These are phyloP conservation scores for Danionella dracula DNA, from an alignment of 2,797 vertebrate genomes.

Conservation along the genomic window DNA sequence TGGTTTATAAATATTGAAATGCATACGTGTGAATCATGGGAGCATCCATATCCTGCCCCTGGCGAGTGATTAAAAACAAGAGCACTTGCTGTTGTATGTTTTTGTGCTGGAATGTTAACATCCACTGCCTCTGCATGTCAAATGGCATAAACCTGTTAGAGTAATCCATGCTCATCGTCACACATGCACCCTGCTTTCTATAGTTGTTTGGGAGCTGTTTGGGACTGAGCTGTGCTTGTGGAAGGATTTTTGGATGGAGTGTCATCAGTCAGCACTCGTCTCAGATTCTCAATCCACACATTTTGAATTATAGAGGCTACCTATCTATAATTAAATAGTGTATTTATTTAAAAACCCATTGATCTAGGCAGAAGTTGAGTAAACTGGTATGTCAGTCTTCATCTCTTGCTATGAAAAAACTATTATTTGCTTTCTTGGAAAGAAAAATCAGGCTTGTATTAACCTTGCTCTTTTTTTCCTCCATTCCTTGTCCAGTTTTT, in stretches of 20 bases:
- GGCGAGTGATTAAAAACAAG: constrained; percentile 1
- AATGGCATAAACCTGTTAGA: constrained; percentile 15
- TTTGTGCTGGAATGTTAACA: constrained; percentile 1
- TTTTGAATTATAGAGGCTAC: background rate
- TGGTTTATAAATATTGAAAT: background rate
- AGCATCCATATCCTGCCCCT: background rate
- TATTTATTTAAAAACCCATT: background rate
- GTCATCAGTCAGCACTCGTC: background rate
- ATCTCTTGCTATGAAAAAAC: no score
- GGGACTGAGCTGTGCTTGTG: background rate
- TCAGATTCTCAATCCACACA: background rate
- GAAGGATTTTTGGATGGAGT: background rate
- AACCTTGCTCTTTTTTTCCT: no score
- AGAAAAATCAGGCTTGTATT: no score
- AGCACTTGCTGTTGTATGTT: background rate
- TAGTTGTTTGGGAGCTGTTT: constrained; percentile 4
- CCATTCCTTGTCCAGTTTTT: background rate
- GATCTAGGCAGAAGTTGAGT: background rate
- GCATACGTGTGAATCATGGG: background rate
- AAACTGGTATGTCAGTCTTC: no score
- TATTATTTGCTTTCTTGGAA: no score
- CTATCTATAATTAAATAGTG: background rate
- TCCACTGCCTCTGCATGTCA: constrained; percentile 12
- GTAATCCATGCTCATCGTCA: constrained; percentile 8
- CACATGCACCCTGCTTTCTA: background rate